Evolutionary conservation across 92 coral and sea anemone species (phyloP).

Genomic region (Epizoanthus scotinus): DNA sequence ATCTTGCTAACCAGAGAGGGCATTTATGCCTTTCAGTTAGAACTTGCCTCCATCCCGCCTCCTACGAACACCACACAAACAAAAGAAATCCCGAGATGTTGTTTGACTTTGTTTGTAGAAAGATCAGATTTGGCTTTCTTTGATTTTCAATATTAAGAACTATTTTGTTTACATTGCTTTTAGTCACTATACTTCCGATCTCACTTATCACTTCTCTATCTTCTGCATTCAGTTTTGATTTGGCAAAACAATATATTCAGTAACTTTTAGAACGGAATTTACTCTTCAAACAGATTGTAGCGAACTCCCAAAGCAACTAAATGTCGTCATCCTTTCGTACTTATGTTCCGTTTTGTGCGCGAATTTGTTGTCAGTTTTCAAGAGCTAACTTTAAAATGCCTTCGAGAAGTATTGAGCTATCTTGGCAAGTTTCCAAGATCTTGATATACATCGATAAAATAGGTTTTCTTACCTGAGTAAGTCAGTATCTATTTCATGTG

Average conservation of each 20-base stretch:
- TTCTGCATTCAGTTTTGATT: constrained; percentile 28
- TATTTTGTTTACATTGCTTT: constrained; percentile 50
- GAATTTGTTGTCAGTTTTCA: background rate
- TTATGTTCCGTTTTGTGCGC: background rate
- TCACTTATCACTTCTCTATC: constrained; percentile 57
- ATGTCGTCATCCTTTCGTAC: constrained; percentile 7
- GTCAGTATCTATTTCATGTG: constrained; percentile 58
- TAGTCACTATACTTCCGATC: constrained; percentile 60
- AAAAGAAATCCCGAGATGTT: constrained; percentile 32
- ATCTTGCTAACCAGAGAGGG: constrained; percentile 34
- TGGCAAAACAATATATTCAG: constrained; percentile 26
- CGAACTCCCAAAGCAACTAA: constrained; percentile 8
- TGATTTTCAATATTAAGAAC: constrained; percentile 20
- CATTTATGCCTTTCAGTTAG: constrained; percentile 32
- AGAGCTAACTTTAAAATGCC: background rate
- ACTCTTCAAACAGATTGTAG: constrained; percentile 3
- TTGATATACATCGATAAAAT: constrained; percentile 15
- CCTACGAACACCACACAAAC: constrained; percentile 21
- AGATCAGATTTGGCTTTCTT: constrained; percentile 37
- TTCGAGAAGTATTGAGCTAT: background rate
- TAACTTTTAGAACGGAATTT: constrained; percentile 16
- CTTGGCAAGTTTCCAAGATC: background rate
- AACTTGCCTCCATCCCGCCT: constrained; percentile 36
- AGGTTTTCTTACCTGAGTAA: constrained; percentile 56
- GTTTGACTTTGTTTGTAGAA: constrained; percentile 31